Conservation (phyloP, 2,888 invertebrate genomes). For the Coleophora deauratella region DNA sequence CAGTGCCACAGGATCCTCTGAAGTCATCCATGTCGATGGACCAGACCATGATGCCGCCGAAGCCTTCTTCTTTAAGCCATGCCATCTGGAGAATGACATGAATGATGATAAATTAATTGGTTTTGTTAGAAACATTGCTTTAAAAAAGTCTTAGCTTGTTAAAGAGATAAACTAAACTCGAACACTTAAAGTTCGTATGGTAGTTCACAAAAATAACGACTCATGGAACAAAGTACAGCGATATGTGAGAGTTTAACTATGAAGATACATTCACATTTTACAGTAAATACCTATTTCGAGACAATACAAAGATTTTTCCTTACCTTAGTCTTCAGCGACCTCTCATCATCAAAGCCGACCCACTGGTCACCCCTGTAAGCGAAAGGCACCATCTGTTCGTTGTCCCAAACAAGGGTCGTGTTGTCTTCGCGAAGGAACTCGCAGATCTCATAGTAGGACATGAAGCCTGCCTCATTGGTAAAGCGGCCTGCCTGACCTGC, state of each 20-base stretch:
- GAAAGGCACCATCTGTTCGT: constrained; percentile 96
- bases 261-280: no score
- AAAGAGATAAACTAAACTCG: no score
- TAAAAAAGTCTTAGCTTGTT: no score
- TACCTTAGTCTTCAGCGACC: constrained; percentile 93
- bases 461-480: constrained; percentile 94
- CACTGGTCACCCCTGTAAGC: constrained; percentile 93
- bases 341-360: constrained; percentile 96
- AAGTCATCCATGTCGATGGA: constrained; percentile 98
- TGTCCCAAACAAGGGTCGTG: constrained; percentile 95
- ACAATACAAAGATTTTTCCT: constrained; percentile 4
- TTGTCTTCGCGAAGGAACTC: constrained; percentile 92
- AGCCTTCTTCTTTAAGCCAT: constrained; percentile 95
- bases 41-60: constrained; percentile 98
- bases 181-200: no score
- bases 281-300: no score
- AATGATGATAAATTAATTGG: neutral
- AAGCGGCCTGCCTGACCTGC: constrained; percentile 83
- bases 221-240: no score
- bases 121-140: no score
- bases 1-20: constrained; percentile 90
- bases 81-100: constrained; percentile 78
- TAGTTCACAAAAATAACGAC: no score
- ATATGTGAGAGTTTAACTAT: no score
- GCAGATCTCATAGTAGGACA: constrained; percentile 97